Evolutionary conservation across 92 coral and sea anemone species (phyloP).

Genomic region (Pocillopora meandrina): DNA sequence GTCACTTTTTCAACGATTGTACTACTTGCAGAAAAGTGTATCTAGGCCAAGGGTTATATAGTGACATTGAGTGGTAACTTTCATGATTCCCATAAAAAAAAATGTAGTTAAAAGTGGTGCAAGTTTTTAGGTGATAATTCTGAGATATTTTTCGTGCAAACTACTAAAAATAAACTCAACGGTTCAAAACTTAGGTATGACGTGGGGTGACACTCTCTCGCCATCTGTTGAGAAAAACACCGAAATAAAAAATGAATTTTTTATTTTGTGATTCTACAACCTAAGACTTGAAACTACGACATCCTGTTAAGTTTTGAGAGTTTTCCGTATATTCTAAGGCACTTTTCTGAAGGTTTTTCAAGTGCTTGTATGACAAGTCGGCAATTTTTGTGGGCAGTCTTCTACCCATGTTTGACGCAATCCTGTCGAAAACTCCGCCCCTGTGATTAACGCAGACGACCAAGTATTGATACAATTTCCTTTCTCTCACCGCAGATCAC

Average conservation of each 20-base stretch:
- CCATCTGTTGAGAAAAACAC: conserved; percentile 27
- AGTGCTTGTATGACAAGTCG: background rate
- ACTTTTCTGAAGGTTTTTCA: background rate
- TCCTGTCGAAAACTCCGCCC: conserved; percentile 61
- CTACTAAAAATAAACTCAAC: conserved; percentile 22
- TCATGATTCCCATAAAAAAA: no score
- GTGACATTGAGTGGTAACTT: no score
- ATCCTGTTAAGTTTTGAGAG: background rate
- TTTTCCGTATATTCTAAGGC: background rate
- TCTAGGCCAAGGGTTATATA: no score
- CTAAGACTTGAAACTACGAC: background rate
- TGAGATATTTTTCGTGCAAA: background rate
- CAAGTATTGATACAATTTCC: conserved; percentile 38
- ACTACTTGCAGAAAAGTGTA: background rate
- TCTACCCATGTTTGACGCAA: conserved; percentile 11
- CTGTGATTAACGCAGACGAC: conserved; percentile 59
- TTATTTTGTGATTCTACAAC: background rate
- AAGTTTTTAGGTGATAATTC: background rate
- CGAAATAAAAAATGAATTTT: background rate
- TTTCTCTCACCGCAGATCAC: conserved; percentile 33
- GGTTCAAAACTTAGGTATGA: conserved; percentile 10
- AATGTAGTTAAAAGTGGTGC: no score
- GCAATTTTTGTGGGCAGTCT: background rate
- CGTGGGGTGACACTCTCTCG: background rate
- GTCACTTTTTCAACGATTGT: background rate